Conservation (phyloP, 2,888 invertebrate genomes). For the Hyppa rectilinea region DNA sequence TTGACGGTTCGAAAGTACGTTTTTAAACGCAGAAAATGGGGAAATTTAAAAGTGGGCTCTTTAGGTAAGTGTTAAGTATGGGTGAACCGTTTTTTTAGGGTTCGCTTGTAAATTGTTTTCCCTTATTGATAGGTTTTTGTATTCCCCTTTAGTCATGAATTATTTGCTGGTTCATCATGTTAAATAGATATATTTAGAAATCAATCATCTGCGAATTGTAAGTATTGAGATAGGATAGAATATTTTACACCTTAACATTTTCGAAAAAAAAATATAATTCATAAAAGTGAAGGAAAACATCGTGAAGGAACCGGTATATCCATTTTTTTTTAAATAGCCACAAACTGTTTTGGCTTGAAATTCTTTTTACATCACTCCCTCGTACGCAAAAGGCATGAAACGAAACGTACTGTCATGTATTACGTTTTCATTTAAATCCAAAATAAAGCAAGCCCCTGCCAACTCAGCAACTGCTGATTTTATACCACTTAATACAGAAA, state of each 20-base stretch:
- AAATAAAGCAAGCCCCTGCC: neutral
- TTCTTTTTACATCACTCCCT: neutral
- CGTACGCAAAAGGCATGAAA: neutral
- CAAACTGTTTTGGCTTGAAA: no score
- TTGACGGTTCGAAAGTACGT: slow-evolving; percentile 74
- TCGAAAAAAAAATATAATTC: no score
- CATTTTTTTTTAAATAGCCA: no score
- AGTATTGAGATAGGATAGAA: no score
- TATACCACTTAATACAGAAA: neutral
- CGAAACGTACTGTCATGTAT: neutral
- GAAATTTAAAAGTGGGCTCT: slow-evolving; percentile 73
- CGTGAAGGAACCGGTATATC: no score
- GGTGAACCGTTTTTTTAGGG: slow-evolving; percentile 41
- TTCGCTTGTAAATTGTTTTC: slow-evolving; percentile 53
- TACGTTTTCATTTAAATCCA: slow-evolving; percentile 8
- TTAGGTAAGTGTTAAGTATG: slow-evolving; percentile 65
- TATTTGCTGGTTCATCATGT: slow-evolving; percentile 36
- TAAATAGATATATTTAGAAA: no score
- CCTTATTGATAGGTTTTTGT: slow-evolving; percentile 56
- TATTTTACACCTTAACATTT: no score
- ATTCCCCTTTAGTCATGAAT: slow-evolving; percentile 34
- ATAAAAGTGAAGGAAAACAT: no score
- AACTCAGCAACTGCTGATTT: no score
- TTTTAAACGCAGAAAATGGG: slow-evolving; percentile 71
- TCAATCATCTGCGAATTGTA: no score